Evolutionary conservation across 2,113 vertebrate genomes (phyloP).

Genomic region (Tachysurus vachellii): DNA sequence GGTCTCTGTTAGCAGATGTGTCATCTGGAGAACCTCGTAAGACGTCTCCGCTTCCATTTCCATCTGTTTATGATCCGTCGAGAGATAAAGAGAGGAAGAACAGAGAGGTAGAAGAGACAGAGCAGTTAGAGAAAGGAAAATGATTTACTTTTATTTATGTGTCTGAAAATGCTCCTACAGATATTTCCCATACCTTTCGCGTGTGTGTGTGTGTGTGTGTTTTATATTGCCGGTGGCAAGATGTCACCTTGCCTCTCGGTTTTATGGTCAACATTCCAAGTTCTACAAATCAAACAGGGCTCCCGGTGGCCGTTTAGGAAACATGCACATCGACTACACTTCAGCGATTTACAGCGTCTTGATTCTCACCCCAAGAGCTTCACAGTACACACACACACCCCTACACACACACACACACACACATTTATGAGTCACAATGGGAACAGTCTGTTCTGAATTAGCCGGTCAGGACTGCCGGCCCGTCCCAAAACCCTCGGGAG

Average conservation of each 20-base stretch:
- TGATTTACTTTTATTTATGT: neutral
- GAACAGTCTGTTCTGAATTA: conserved; percentile 26
- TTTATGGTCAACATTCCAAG: conserved; percentile 1
- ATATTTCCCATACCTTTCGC: neutral
- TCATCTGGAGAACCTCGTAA: conserved; percentile 47
- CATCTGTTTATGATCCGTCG: conserved; percentile 54
- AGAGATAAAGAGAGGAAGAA: neutral
- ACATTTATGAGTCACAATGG: conserved; percentile 18
- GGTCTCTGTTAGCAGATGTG: conserved; percentile 42
- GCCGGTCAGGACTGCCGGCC: neutral
- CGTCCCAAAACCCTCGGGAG: neutral
- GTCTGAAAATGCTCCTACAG: neutral
- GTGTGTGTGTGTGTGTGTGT: neutral
- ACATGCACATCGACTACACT: conserved; percentile 23
- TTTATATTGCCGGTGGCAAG: neutral
- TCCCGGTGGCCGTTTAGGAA: conserved; percentile 22
- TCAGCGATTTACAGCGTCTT: conserved; percentile 9
- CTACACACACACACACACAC: conserved; percentile 13
- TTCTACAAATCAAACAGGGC: conserved; percentile 23
- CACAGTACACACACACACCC: neutral
- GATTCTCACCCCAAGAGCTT: conserved; percentile 17
- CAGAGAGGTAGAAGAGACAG: neutral
- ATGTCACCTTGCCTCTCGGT: conserved; percentile 14
- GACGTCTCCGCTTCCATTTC: conserved; percentile 49
- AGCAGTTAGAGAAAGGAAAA: neutral